Evolutionary conservation across 2,797 vertebrate genomes (phyloP), one percentile per base, ranked within the genome.

Genomic region (Sardinella longiceps): DNA sequence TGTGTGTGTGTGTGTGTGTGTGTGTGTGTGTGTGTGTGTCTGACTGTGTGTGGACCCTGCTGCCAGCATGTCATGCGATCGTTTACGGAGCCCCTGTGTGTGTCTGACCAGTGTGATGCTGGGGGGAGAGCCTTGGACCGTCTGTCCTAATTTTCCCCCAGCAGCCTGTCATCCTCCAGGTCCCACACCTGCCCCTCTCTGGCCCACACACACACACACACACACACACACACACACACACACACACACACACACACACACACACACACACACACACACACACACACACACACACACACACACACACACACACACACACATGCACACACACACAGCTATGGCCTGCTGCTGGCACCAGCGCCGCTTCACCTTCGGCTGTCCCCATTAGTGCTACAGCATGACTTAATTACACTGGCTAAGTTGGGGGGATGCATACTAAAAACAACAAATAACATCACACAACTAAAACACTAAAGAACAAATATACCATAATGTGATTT

Each of bases 91-190:
- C 28, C 84, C 90, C 48, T 50, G 48, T 90, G 88, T 89, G 87
- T 90, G 86, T 89, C 91, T 91, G 90, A 90, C 91, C 88, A 39
- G 63, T 5, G 46, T 33, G 88, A 74, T 85, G 83, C 82, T 63
- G 33, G 46, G 15, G 25, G 84, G 84, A 83, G 43, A 43, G 86
- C 90, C 83, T 74, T 51, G 60, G 60, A 86, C 85, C 85, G 82
- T 53, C 88, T 90, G 90, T 87, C 89, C 81, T 85, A 84, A 87
- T 82, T 86, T 85, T 28, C 18, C 80, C 46, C 39, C 85, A 50
- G 90, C 85, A 63, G 25, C 63, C 43, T 80, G 51, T 60, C 74
- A 37, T 53, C 70, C 48, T 20, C 39, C 18, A 9, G 3, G 43
- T 58, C 10, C 46, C 82, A 12, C 28, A 81, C n/a, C 83, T 81